Base-by-base conservation (phyloP, 2,888 invertebrate genomes). In the Caradrina clavipalpis region DNA sequence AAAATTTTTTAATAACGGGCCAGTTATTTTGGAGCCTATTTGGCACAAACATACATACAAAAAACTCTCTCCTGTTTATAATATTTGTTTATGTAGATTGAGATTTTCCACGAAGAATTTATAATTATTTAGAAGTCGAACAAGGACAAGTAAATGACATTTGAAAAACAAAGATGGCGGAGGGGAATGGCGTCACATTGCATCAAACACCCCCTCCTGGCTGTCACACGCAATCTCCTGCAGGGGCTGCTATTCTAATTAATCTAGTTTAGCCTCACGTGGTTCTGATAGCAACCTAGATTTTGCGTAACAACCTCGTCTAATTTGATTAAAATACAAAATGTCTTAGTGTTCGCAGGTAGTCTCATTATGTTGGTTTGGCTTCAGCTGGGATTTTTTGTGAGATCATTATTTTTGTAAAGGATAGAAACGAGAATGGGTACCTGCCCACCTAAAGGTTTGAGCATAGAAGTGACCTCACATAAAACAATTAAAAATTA, bases 201-300 rank as follows among this genome's bases (percentile, higher is more conserved):
- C 26, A 51, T 50, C 13, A 45, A 17, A 51, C 17, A 17, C 17
- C 45, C 45, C 45, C 45, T 45, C 45, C 5, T 1, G 6, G 45
- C 42, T 67, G 53, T 53, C 67, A 54, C 10, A 54, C 11, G 22
- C 65, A 53, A n/a, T 22, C 13, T 13, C 39, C 19, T 8, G 39
- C 39, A 17, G 19, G 39, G 39, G 39, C 45, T 45, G 45, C 17
- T 45, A 5, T 17, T 45, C 45, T 45, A 45, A 45, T 45, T 45
- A 42, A 42, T 13, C 13, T 17, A 26, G 17, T 45, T 31, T 21
- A 21, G 0, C 2, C 21, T 45, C 45, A 17, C 22, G 35, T 65
- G 54, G 22, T 21, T 63, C 62, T 39, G 50, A 66, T 21, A 51
- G 51, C 21, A 47, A 47, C n/a, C 66, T 26, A 26, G 35, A 26